These are phyloP conservation scores for Meta bourneti DNA, from an alignment of 2,888 invertebrate genomes.

Conservation along the genomic window DNA sequence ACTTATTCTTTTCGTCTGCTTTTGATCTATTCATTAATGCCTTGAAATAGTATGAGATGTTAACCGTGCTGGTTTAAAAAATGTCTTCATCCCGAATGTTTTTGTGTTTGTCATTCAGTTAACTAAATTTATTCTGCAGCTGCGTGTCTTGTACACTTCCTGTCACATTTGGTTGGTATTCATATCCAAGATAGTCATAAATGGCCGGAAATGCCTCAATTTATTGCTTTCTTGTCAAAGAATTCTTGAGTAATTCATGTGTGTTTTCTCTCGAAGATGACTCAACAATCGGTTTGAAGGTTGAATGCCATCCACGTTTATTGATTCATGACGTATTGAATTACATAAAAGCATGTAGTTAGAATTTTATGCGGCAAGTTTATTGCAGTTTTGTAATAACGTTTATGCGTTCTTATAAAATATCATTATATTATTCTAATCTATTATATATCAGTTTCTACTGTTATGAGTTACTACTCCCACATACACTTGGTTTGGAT, in stretches of 20 bases:
- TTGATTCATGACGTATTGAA: neutral
- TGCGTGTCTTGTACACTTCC: conserved; percentile 6
- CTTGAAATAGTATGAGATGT: neutral
- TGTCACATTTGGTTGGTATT: conserved; percentile 34
- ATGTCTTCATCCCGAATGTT: neutral
- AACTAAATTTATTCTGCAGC: conserved; percentile 14
- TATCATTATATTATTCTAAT: no score
- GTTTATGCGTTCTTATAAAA: no score
- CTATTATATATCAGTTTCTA: no score
- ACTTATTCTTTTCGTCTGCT: neutral
- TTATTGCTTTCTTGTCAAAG: conserved; percentile 22
- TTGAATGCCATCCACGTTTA: neutral
- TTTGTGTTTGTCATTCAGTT: neutral
- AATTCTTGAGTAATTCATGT: conserved; percentile 9
- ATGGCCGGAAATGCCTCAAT: conserved; percentile 33
- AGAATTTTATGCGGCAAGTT: no score
- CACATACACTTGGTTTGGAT: no score
- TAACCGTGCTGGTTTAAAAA: neutral
- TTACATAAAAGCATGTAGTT: no score
- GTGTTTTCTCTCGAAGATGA: neutral
- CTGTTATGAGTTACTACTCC: no score
- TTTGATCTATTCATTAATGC: neutral
- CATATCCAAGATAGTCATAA: conserved; percentile 30
- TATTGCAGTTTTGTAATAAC: no score
- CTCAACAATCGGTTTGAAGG: neutral